Base-by-base conservation (phyloP, 2,797 vertebrate species). In the Sciaenops ocellatus region DNA sequence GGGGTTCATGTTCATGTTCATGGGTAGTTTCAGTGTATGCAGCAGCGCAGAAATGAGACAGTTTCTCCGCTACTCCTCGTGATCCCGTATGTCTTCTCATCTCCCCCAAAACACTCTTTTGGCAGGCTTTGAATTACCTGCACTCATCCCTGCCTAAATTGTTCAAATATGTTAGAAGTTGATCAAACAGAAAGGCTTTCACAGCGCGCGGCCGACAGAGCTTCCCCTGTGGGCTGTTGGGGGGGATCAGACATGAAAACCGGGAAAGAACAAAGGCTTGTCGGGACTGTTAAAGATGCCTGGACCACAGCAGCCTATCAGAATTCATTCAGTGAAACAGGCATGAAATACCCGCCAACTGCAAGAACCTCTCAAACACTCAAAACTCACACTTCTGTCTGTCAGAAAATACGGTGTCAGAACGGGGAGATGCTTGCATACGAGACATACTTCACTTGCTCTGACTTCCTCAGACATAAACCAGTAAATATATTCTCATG, bases 191-290 rank as follows among this genome's bases (percentile, higher is more conserved):
- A 89, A 78, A 81, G 78, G 74, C 57, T 88, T 80, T 65, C 9
- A 51, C 38, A 81, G 76, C 66, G 5, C 47, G 38, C 65, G 51
- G 82, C 76, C 60, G 38, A 82, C 82, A 83, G 74, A 80, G 85
- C 83, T 80, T 87, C 68, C 78, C 88, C 89, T 61, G 77, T 83
- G 88, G 89, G 86, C 78, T 86, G 76, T 79, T 85, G 69, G 69
- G 83, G 69, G 70, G 83, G 80, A 90, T 91, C 89, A 90, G 84
- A 92, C 84, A 80, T 85, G 73, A 89, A 90, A 92, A 90, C 81
- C 69, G 76, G 63, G 62, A 76, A 81, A 89, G 90, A 93, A 90
- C 87, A 93, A 94, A 93, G 88, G 80, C 86, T 84, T 70, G 90
- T 90, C 88, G 56, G 80, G 83, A 72, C 79, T 79, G 89, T 82